These are phyloP conservation scores for Caenorhabditis sulstoni DNA, from an alignment of 2,888 invertebrate species.

Conservation along the genomic window DNA sequence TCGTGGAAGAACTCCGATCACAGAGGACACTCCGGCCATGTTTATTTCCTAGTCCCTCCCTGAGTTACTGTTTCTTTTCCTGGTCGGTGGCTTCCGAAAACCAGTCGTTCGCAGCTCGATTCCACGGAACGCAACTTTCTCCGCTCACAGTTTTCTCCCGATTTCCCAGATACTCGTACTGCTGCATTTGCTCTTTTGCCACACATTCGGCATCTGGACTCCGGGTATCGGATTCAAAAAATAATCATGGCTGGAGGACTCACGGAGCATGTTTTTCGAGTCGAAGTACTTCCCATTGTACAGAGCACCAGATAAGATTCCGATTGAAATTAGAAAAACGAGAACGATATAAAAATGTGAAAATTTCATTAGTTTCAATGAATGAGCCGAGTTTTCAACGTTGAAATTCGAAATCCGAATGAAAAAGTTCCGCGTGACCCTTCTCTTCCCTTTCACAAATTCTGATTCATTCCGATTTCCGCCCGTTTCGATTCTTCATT, in stretches of 20 bases:
- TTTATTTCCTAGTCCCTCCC: background rate
- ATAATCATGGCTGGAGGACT: too few relatives aligned
- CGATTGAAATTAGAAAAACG: constrained; percentile 13
- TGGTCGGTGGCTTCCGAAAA: constrained; percentile 7
- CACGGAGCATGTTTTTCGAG: constrained; percentile 22
- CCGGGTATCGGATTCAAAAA: background rate
- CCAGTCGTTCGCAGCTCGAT: constrained; percentile 23
- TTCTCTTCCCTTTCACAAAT: too few relatives aligned
- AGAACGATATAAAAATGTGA: constrained; percentile 20
- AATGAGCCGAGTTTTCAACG: background rate
- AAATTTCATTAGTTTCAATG: too few relatives aligned
- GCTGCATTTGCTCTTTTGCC: constrained; percentile 4
- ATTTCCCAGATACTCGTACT: constrained; percentile 40
- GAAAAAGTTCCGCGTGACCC: too few relatives aligned
- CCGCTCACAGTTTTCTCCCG: constrained; percentile 25
- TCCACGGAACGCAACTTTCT: constrained; percentile 39
- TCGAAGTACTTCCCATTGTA: constrained; percentile 47
- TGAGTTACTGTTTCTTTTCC: constrained; percentile 7
- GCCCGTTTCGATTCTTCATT: too few relatives aligned
- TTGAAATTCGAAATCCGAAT: background rate
- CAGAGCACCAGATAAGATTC: constrained; percentile 25
- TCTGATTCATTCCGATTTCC: too few relatives aligned
- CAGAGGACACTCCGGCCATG: background rate
- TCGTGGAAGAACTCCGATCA: background rate
- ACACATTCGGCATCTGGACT: constrained; percentile 29